A percentile compares a stretch with the other conserved stretches of the same genome.
phyloP scores from a whole-genome alignment of 2,888 invertebrate genomes.

The Chesias legatella region DNA sequence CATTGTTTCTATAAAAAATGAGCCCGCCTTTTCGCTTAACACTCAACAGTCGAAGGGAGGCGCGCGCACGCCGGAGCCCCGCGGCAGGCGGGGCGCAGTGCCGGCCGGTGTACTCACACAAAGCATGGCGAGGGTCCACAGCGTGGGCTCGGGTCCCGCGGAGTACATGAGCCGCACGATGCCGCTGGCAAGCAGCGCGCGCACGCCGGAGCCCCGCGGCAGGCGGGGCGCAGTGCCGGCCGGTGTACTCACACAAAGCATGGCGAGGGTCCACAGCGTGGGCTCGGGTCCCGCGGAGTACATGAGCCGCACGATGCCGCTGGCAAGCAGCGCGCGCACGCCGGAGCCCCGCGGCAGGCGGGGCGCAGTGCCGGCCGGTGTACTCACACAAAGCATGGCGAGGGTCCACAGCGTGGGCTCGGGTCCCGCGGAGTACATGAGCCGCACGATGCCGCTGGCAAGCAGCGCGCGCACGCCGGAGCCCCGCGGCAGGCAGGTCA shows the following conservation, averaged over 20 bases:
- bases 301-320: slow-evolving; percentile 92
- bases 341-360: slow-evolving; percentile 89
- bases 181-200: slow-evolving; percentile 87
- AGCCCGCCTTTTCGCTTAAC: too few species aligned
- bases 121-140: slow-evolving; percentile 91
- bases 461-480: slow-evolving; percentile 90
- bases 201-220: too few species aligned
- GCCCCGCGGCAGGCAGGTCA: slow-evolving; percentile 87
- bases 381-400: slow-evolving; percentile 89
- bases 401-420: slow-evolving; percentile 93
- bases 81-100: too few species aligned
- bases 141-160: slow-evolving; percentile 94
- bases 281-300: slow-evolving; percentile 96
- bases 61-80: too few species aligned
- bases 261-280: slow-evolving; percentile 91
- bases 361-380: slow-evolving; percentile 86
- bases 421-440: slow-evolving; percentile 95
- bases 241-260: slow-evolving; percentile 86
- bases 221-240: too few species aligned
- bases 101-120: slow-evolving; percentile 86
- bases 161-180: slow-evolving; percentile 94
- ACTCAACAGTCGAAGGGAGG: too few species aligned
- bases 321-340: slow-evolving; percentile 87
- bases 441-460: slow-evolving; percentile 89
- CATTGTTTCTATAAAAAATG: too few species aligned